A percentile compares a stretch with the other conserved stretches of the same genome.
Evolutionary conservation across 2,888 invertebrate species (phyloP).

Genomic region (Aspidiotus destructor): DNA sequence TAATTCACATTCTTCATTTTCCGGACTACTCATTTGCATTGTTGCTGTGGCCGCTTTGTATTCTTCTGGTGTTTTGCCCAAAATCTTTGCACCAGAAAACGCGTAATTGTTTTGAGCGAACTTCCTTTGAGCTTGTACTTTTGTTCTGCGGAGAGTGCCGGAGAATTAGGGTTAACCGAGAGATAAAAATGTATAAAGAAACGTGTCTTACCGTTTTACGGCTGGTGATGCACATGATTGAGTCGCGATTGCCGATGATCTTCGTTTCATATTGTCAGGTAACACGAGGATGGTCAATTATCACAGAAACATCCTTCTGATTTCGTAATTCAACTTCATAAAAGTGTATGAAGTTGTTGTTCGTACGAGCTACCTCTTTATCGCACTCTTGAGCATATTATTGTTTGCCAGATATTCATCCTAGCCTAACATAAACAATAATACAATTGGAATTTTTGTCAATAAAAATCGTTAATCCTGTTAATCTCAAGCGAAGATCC

Average conservation of each 20-base stretch:
- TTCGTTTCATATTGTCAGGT: constrained; percentile 18
- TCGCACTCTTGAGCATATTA: too few relatives aligned
- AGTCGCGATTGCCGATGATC: constrained; percentile 8
- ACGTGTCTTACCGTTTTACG: constrained; percentile 10
- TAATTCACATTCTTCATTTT: constrained; percentile 24
- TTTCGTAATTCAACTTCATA: too few relatives aligned
- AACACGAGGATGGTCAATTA: neutral
- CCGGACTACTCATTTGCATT: constrained; percentile 8
- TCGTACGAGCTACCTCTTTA: too few relatives aligned
- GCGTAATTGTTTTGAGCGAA: constrained; percentile 56
- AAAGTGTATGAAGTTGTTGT: too few relatives aligned
- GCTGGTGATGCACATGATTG: constrained; percentile 12
- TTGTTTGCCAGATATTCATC: too few relatives aligned
- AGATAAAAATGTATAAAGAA: neutral
- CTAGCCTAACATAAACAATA: too few relatives aligned
- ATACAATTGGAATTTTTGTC: too few relatives aligned
- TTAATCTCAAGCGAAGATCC: too few relatives aligned
- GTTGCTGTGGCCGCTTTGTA: neutral
- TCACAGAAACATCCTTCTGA: too few relatives aligned
- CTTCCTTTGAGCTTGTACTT: constrained; percentile 77
- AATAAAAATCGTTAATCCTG: too few relatives aligned
- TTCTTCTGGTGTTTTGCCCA: constrained; percentile 9
- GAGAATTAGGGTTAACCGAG: neutral
- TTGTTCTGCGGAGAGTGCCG: constrained; percentile 48
- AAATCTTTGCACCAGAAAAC: constrained; percentile 7